These are phyloP conservation scores for Papilio glaucus DNA, from an alignment of 1,140 invertebrate species.

Conservation along the genomic window DNA sequence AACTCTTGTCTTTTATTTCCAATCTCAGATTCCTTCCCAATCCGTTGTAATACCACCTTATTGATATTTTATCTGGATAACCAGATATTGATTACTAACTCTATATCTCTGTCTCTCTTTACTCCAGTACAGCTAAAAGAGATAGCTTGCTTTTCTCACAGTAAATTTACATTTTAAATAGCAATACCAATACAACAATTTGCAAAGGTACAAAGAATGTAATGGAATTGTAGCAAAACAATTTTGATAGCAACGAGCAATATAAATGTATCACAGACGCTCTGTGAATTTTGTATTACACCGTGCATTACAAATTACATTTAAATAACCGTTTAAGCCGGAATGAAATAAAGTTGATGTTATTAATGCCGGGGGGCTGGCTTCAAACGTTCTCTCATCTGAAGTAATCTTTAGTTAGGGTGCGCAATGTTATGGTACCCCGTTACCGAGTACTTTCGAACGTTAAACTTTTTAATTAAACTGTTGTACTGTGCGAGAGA, in stretches of 20 bases:
- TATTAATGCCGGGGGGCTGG: constrained; percentile 19
- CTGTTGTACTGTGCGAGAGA: background rate
- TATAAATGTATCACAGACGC: background rate
- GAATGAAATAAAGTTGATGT: constrained; percentile 17
- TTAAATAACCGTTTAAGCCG: constrained; percentile 14
- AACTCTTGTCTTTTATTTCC: too few relatives aligned
- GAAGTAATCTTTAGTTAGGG: constrained; percentile 16
- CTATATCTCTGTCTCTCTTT: too few relatives aligned
- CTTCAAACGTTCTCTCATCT: constrained; percentile 36
- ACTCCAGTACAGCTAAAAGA: too few relatives aligned
- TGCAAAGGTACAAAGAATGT: background rate
- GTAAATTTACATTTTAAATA: background rate
- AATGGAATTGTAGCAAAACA: background rate
- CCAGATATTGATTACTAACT: too few relatives aligned
- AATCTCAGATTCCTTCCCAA: too few relatives aligned
- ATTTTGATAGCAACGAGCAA: background rate
- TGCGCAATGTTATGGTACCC: constrained; percentile 32
- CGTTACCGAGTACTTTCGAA: constrained; percentile 29
- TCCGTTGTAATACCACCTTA: too few relatives aligned
- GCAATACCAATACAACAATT: background rate
- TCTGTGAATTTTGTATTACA: background rate
- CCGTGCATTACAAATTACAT: background rate
- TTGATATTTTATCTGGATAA: too few relatives aligned
- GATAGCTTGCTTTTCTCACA: too few relatives aligned
- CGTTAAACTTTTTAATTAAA: constrained; percentile 36